Evolutionary conservation across 2,888 invertebrate species (phyloP).

Genomic region (Elysia crispata): DNA sequence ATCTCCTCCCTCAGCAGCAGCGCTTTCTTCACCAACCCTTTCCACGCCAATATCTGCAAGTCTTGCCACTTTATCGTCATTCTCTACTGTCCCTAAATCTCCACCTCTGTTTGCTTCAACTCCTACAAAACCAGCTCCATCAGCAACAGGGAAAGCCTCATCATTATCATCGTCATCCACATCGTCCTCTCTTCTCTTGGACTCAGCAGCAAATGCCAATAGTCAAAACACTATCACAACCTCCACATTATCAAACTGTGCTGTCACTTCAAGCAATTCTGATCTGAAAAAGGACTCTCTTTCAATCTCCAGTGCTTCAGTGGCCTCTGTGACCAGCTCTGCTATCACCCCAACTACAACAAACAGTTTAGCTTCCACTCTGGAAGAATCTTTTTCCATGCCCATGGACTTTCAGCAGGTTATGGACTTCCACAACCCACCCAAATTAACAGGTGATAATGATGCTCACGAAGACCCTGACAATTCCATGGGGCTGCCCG

Average conservation of each 20-base stretch:
- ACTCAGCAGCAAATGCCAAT: background rate
- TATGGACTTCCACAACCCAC: constrained; percentile 47
- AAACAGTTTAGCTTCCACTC: background rate
- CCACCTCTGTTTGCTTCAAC: constrained; percentile 39
- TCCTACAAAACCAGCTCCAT: constrained; percentile 10
- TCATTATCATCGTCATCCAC: constrained; percentile 4
- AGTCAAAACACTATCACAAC: background rate
- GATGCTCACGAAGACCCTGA: constrained; percentile 44
- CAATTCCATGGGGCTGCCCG: constrained; percentile 43
- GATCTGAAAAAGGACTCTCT: no score
- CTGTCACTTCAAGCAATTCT: no score
- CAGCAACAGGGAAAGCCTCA: background rate
- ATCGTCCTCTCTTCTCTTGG: background rate
- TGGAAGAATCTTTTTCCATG: constrained; percentile 44
- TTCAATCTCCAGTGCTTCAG: background rate
- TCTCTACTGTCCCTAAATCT: constrained; percentile 29
- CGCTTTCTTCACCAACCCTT: constrained; percentile 9
- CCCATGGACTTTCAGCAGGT: constrained; percentile 45
- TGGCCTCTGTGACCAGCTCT: background rate
- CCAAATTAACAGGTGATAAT: constrained; percentile 28
- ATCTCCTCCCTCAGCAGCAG: constrained; percentile 1
- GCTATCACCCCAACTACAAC: constrained; percentile 18
- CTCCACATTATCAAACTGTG: background rate
- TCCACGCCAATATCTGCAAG: background rate
- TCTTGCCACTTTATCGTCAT: constrained; percentile 7